Base-by-base conservation (phyloP, 1,140 invertebrate genomes). In the Nephotettix cincticeps region DNA sequence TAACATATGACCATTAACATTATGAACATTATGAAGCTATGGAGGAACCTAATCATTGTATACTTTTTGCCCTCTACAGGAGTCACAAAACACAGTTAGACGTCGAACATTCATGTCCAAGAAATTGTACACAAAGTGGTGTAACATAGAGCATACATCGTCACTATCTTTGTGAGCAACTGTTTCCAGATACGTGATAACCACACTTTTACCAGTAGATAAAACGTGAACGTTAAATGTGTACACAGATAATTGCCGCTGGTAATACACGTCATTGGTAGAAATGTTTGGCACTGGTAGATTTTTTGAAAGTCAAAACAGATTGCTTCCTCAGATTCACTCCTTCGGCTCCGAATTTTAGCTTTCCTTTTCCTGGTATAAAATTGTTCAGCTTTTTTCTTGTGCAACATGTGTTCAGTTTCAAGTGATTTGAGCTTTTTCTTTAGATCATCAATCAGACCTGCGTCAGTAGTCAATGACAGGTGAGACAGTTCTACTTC, bases 11-110 rank as follows among this genome's bases (percentile, higher is more conserved):
- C n/a, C n/a, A n/a, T n/a, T n/a, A n/a, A n/a, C n/a, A n/a, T n/a
- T n/a, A n/a, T n/a, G n/a, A n/a, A n/a, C n/a, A n/a, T n/a, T n/a
- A n/a, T n/a, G n/a, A 76, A 30, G 68, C 76, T 73, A 47, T 74
- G 71, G 28, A 72, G 51, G 29, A 70, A 68, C n/a, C 73, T 32
- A 30, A 72, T 25, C 32, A 70, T 56, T 13, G 66, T 74, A 25
- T 28, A 73, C 21, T 74, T 74, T 19, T 43, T 73, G 68, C n/a
- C 67, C 67, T 23, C 51, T 68, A 68, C 74, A 73, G 9, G 74
- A 75, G 40, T 75, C 73, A 36, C 73, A 75, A 71, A 75, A 75
- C 13, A 75, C 67, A 17, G 58, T 69, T 69, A 72, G 68, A 29
- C 69, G 6, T 56, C 23, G 29, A 14, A 75, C 64, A 45, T 74